Percentiles rank a stretch among this genome's conserved stretches.
Conservation (phyloP, 2,797 vertebrate genomes). For the Clarias pachynema region DNA sequence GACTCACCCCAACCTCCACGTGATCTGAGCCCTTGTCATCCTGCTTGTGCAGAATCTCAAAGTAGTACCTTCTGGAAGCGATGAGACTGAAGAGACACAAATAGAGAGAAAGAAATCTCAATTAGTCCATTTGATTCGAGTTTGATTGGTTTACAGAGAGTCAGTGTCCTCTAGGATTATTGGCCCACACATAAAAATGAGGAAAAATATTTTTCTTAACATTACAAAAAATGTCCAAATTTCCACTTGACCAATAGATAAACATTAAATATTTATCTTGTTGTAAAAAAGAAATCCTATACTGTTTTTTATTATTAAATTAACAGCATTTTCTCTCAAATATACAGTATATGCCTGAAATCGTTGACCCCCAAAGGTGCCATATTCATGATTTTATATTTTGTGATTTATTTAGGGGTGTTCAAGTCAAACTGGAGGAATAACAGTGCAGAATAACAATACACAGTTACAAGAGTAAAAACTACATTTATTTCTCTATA, state of each 20-base stretch:
- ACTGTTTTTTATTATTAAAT: neutral
- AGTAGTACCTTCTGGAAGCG: slow-evolving; percentile 93
- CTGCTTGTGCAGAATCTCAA: slow-evolving; percentile 97
- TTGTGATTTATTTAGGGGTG: neutral
- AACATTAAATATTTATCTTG: neutral
- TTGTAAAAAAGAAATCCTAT: neutral
- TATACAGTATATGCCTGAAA: neutral
- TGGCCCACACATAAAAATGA: neutral
- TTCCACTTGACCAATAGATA: too few relatives aligned
- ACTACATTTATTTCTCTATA: too few relatives aligned
- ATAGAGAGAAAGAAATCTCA: slow-evolving; percentile 24
- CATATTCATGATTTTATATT: neutral
- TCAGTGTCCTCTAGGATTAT: neutral
- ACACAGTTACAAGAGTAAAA: too few relatives aligned
- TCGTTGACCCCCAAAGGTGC: neutral
- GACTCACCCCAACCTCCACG: slow-evolving; percentile 95
- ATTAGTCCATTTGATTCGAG: neutral
- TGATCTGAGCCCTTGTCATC: slow-evolving; percentile 95
- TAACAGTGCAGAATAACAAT: too few relatives aligned
- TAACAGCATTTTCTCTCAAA: neutral
- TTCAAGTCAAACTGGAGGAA: too few relatives aligned
- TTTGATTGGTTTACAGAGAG: neutral
- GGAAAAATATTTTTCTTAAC: neutral
- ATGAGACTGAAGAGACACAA: slow-evolving; percentile 75
- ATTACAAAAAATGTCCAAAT: neutral